Base-by-base conservation (phyloP, 2,113 vertebrate genomes). In the Pituophis catenifer region DNA sequence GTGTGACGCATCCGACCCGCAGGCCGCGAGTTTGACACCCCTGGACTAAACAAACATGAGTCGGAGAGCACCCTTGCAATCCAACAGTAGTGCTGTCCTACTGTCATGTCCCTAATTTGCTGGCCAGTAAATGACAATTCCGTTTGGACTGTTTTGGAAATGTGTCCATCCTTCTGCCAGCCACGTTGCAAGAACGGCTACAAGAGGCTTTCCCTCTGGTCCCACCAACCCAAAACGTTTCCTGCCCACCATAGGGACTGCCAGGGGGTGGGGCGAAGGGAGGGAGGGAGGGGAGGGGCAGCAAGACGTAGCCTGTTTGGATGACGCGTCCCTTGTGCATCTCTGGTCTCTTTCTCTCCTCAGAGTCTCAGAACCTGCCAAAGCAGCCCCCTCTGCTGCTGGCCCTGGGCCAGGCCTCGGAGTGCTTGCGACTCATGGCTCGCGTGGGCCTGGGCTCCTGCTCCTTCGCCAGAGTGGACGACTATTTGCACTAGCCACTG, bases 341-440 rank as follows among this genome's bases (percentile, higher is more conserved):
- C 29, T 29, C 7, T 55, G 15, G 89, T 29, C 96, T 62, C 5
- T 95, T 94, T 94, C 95, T 94, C 89, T 89, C 91, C 94, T 55
- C 97, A 99, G 99, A 99, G 98, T 99, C 99, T 95, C 99, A 99
- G 98, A 99, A 99, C 97, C 98, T 99, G 98, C 99, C 99, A 95
- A 99, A 99, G 97, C 99, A 99, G 98, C 99, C 99, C 92, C 99
- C 99, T 0, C 97, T 99, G 97, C 99, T 99, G 99, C 98, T 99
- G 11, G 99, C 99, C 26, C 96, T 99, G 95, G 99, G 99, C 95
- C 99, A 99, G 97, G 99, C 99, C 96, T 99, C 99, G 0, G 99
- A 99, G 97, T 99, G 99, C 96, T 97, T 99, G 95, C 98, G 99
- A 97, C 99, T 99, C 89, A 99, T 99, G 99, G 99, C 99, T 86